Evolutionary conservation across 2,113 vertebrate genomes (phyloP).

Genomic region (Ptilorrhoa leucosticta): DNA sequence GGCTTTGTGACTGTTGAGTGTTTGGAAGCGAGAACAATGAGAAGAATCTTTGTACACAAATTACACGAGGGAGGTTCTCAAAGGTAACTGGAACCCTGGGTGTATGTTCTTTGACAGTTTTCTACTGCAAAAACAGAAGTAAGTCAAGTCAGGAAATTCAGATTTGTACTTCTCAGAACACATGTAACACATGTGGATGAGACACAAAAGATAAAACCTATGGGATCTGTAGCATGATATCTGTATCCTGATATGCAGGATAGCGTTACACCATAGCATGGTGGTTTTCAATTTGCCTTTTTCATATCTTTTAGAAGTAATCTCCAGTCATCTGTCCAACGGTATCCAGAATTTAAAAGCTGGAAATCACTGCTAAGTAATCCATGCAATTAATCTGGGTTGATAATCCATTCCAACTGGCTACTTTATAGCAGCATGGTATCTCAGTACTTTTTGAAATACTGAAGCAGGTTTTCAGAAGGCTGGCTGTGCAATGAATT

Average conservation of each 20-base stretch:
- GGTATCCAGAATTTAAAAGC: background rate
- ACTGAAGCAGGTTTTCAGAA: background rate
- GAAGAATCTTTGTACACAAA: background rate
- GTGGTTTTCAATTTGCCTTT: background rate
- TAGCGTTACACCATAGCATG: background rate
- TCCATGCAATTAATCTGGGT: background rate
- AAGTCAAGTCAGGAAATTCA: background rate
- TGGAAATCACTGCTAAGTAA: background rate
- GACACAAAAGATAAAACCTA: background rate
- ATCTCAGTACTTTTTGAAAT: background rate
- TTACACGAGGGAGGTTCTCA: background rate
- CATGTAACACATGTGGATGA: background rate
- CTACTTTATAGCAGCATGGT: background rate
- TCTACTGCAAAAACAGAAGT: background rate
- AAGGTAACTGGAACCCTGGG: background rate
- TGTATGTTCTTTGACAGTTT: background rate
- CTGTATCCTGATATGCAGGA: background rate
- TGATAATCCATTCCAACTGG: background rate
- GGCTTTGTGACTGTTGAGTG: background rate
- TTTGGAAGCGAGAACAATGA: background rate
- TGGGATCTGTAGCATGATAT: accelerated
- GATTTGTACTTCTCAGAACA: background rate
- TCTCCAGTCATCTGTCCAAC: background rate
- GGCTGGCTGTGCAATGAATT: background rate
- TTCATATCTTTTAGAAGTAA: background rate